phyloP scores from a whole-genome alignment of 2,888 invertebrate species.

The Leptarthrus brevirostris region DNA sequence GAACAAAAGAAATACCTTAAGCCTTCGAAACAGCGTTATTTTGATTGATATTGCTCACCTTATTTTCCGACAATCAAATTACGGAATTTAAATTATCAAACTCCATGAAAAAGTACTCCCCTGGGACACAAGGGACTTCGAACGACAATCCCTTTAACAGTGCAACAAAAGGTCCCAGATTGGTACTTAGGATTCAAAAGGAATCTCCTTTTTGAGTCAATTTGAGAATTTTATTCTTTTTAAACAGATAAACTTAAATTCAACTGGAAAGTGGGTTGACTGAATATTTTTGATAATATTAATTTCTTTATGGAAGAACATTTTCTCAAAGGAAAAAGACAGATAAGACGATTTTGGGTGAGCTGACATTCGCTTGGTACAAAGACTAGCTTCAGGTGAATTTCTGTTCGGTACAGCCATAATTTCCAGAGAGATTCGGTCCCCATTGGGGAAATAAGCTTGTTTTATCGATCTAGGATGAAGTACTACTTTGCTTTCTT shows the following conservation, averaged over 20 bases:
- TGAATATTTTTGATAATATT: constrained; percentile 22
- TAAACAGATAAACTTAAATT: constrained; percentile 18
- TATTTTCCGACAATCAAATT: neutral
- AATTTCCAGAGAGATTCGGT: neutral
- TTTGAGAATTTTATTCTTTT: constrained; percentile 9
- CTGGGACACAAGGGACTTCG: neutral
- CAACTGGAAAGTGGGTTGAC: neutral
- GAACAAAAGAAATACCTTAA: neutral
- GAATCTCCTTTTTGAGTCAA: neutral
- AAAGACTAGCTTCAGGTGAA: constrained; percentile 11
- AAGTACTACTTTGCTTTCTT: too few species aligned
- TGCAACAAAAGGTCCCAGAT: neutral
- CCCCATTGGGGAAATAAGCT: neutral
- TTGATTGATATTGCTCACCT: constrained; percentile 6
- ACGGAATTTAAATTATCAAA: constrained; percentile 15
- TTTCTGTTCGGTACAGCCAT: neutral
- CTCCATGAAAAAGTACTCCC: neutral
- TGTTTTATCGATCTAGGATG: neutral
- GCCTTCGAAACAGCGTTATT: constrained; percentile 3
- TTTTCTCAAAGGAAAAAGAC: constrained; percentile 9
- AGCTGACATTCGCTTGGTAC: neutral
- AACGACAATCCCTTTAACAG: neutral
- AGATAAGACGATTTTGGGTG: constrained; percentile 30
- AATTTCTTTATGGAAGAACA: constrained; percentile 21
- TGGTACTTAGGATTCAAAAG: neutral